Conservation (phyloP, 2,888 invertebrate genomes). For the Sericinus montela region DNA sequence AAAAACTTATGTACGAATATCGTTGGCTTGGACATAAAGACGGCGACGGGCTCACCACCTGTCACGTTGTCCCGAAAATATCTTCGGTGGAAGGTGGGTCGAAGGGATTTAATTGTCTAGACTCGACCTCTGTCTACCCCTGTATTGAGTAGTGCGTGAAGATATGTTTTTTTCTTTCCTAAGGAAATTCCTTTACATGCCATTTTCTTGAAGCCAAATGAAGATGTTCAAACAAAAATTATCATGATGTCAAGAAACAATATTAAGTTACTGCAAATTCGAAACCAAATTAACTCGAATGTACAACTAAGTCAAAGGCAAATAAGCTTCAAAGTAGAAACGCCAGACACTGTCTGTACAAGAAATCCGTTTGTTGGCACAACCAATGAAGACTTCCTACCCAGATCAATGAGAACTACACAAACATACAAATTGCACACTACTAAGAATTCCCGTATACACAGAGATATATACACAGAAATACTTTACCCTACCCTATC, state of each 20-base stretch:
- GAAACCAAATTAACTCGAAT: constrained; percentile 30
- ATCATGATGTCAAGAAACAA: background rate
- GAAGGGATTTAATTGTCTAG: no score
- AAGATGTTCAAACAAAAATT: background rate
- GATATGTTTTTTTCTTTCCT: no score
- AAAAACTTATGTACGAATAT: no score
- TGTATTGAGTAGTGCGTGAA: no score
- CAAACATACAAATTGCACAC: constrained; percentile 7
- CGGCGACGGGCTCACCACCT: no score
- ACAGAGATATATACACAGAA: background rate
- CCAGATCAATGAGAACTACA: constrained; percentile 14
- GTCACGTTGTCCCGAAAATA: no score
- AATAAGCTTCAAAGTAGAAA: constrained; percentile 60
- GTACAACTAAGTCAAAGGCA: constrained; percentile 44
- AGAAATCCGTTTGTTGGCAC: constrained; percentile 60
- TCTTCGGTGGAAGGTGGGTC: no score
- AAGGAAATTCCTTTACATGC: no score
- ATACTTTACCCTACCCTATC: constrained; percentile 17
- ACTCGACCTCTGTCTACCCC: no score
- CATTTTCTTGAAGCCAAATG: no score
- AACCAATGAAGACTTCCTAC: constrained; percentile 51
- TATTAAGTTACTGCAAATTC: constrained; percentile 25
- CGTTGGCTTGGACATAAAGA: no score
- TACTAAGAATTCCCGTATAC: background rate
- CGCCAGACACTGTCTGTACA: constrained; percentile 46